Evolutionary conservation across 2,888 invertebrate species (phyloP).

Genomic region (Thelaira solivaga): DNA sequence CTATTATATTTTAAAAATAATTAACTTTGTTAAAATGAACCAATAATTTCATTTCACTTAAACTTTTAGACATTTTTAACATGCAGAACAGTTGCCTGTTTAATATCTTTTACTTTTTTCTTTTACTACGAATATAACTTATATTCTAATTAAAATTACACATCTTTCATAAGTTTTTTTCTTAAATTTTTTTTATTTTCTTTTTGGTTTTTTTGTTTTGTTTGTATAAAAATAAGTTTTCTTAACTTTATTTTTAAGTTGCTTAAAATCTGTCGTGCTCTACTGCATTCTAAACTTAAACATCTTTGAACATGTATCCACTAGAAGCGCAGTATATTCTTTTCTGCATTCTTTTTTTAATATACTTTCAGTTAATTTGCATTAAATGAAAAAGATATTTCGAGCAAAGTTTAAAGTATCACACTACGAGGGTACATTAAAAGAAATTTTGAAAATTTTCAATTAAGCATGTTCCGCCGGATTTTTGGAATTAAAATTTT

Average conservation of each 20-base stretch:
- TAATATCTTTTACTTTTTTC: constrained; percentile 8
- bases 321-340: background rate
- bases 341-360: background rate
- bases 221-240: background rate
- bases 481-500: too few species aligned
- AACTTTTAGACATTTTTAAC: constrained; percentile 1
- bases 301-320: constrained; percentile 1
- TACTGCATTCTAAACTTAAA: constrained; percentile 15
- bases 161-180: background rate
- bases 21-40: background rate
- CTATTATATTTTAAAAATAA: background rate
- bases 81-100: background rate
- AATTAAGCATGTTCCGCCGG: too few species aligned
- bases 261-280: constrained; percentile 44
- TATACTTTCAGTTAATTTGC: constrained; percentile 32
- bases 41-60: background rate
- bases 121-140: constrained; percentile 29
- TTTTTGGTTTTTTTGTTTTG: too few species aligned
- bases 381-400: constrained; percentile 23
- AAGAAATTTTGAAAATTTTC: too few species aligned
- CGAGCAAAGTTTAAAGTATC: background rate
- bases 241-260: constrained; percentile 36
- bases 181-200: background rate
- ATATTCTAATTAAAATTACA: constrained; percentile 47
- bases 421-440: background rate